Percentiles rank a stretch among this genome's conserved stretches.
These are phyloP conservation scores for Desoria tigrina DNA, from an alignment of 2,888 invertebrate species.

Conservation along the genomic window DNA sequence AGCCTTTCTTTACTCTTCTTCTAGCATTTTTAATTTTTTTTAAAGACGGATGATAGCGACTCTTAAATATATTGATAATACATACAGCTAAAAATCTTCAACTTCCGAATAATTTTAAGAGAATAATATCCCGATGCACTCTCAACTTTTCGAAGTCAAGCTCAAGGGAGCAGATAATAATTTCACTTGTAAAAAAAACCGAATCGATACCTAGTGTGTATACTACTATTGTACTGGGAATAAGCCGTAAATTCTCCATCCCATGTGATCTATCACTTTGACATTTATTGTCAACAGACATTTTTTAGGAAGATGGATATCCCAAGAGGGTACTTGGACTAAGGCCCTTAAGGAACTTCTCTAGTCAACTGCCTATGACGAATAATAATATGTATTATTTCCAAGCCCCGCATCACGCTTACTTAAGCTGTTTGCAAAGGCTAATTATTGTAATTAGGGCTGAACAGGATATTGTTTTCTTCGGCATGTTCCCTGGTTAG, in stretches of 20 bases:
- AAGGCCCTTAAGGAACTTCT: neutral
- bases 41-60: neutral
- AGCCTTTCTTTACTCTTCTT: neutral
- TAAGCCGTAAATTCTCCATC: neutral
- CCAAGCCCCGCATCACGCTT: constrained; percentile 1
- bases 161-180: too few relatives aligned
- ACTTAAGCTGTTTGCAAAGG: constrained; percentile 19
- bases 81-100: neutral
- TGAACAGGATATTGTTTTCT: constrained; percentile 22
- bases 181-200: too few relatives aligned
- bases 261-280: constrained; percentile 49
- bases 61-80: too few relatives aligned
- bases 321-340: constrained; percentile 26
- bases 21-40: neutral
- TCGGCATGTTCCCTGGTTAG: constrained; percentile 6
- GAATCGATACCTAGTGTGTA: too few relatives aligned
- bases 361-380: too few relatives aligned
- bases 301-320: constrained; percentile 38
- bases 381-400: too few relatives aligned
- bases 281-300: constrained; percentile 51
- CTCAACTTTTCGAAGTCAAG: too few relatives aligned
- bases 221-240: too few relatives aligned
- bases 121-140: neutral
- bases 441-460: constrained; percentile 48
- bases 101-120: neutral